Conservation (phyloP, 2,797 vertebrate species). For the Sebastes reedi region DNA sequence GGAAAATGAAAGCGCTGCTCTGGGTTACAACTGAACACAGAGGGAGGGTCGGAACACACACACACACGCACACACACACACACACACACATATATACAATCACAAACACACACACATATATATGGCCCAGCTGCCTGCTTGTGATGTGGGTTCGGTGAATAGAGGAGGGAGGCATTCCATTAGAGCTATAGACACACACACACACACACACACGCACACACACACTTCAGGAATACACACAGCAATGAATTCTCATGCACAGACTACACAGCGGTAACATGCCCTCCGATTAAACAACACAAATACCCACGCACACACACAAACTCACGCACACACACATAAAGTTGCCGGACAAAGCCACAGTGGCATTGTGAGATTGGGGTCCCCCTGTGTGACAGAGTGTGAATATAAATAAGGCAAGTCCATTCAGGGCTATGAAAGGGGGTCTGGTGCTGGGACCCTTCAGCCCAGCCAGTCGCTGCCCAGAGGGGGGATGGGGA, state of each 20-base stretch:
- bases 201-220: slow-evolving; percentile 29
- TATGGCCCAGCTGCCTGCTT: slow-evolving; percentile 63
- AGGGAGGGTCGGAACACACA: slow-evolving; percentile 56
- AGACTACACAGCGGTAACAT: slow-evolving; percentile 69
- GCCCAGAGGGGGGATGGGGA: slow-evolving; percentile 67
- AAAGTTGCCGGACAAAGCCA: slow-evolving; percentile 82
- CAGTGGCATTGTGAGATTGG: slow-evolving; percentile 83
- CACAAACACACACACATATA: slow-evolving; percentile 26
- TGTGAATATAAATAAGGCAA: slow-evolving; percentile 87
- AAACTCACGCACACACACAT: slow-evolving; percentile 47
- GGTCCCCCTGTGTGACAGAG: slow-evolving; percentile 81
- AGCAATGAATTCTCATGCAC: slow-evolving; percentile 72
- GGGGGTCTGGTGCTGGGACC: slow-evolving; percentile 81
- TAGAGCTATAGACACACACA: slow-evolving; percentile 59
- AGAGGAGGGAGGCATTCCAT: slow-evolving; percentile 73
- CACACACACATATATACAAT: not conserved
- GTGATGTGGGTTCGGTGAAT: slow-evolving; percentile 70
- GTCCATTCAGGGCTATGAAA: slow-evolving; percentile 84
- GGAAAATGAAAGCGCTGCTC: slow-evolving; percentile 82
- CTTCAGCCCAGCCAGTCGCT: slow-evolving; percentile 74
- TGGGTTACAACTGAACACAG: slow-evolving; percentile 80
- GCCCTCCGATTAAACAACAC: slow-evolving; percentile 74
- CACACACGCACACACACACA: slow-evolving; percentile 29
- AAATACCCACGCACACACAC: slow-evolving; percentile 41
- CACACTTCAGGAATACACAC: slow-evolving; percentile 58